phyloP scores from a whole-genome alignment of 2,888 invertebrate species.

The Lottia scabra region DNA sequence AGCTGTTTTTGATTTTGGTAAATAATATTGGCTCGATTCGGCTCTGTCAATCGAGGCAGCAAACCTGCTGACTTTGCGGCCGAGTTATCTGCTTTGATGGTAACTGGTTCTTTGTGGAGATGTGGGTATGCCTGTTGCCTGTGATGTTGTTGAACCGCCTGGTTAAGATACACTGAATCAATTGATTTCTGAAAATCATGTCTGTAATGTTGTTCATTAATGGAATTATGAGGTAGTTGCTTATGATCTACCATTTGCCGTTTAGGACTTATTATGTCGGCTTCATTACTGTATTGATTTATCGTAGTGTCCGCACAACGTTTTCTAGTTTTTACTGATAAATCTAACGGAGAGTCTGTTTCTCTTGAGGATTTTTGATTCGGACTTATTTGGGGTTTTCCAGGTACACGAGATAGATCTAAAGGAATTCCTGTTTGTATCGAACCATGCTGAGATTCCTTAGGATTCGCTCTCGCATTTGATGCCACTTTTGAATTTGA shows the following conservation, averaged over 20 bases:
- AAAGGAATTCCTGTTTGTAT: constrained; percentile 19
- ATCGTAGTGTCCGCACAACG: constrained; percentile 26
- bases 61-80: background rate
- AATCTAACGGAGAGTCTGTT: constrained; percentile 25
- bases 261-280: background rate
- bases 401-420: constrained; percentile 17
- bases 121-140: constrained; percentile 1
- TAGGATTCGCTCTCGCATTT: background rate
- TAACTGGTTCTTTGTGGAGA: background rate
- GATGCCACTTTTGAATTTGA: background rate
- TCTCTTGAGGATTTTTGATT: background rate
- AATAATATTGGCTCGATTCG: background rate
- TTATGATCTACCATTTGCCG: background rate
- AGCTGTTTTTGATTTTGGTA: background rate
- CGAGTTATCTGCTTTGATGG: background rate
- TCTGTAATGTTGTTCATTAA: background rate
- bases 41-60: background rate
- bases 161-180: constrained; percentile 8
- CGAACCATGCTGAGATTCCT: background rate
- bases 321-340: constrained; percentile 24
- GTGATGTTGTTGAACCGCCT: constrained; percentile 15
- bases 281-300: constrained; percentile 1
- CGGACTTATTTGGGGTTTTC: background rate
- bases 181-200: background rate
- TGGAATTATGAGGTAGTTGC: background rate